Evolutionary conservation across 1,140 invertebrate genomes (phyloP).

Genomic region (Pseudachorutes palmiensis): DNA sequence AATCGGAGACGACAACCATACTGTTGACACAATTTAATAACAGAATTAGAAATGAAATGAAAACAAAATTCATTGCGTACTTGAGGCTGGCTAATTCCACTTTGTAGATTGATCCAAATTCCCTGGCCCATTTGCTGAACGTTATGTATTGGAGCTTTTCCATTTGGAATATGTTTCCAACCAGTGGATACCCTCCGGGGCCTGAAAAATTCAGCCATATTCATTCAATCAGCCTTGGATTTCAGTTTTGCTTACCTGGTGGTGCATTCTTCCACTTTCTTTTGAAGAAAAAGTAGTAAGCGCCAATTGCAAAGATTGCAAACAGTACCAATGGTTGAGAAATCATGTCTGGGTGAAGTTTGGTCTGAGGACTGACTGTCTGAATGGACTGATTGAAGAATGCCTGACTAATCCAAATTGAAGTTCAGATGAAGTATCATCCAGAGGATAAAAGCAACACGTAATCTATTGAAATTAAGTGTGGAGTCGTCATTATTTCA

Average conservation of each 20-base stretch:
- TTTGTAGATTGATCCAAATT: background rate
- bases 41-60: background rate
- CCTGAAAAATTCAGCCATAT: background rate
- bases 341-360: too few species aligned
- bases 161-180: background rate
- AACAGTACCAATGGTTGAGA: too few species aligned
- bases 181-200: background rate
- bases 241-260: background rate
- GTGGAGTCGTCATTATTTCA: too few species aligned
- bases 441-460: too few species aligned
- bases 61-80: background rate
- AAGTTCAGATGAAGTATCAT: too few species aligned
- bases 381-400: too few species aligned
- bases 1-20: constrained; percentile 10
- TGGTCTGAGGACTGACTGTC: too few species aligned
- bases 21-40: too few species aligned
- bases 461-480: too few species aligned
- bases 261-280: background rate
- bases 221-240: background rate
- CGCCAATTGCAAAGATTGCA: too few species aligned
- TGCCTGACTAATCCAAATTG: too few species aligned
- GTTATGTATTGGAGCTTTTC: background rate
- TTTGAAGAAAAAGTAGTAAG: too few species aligned
- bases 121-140: background rate
- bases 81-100: background rate